Conservation (phyloP, 1,140 invertebrate species). For the Harlomillsia oculata region DNA sequence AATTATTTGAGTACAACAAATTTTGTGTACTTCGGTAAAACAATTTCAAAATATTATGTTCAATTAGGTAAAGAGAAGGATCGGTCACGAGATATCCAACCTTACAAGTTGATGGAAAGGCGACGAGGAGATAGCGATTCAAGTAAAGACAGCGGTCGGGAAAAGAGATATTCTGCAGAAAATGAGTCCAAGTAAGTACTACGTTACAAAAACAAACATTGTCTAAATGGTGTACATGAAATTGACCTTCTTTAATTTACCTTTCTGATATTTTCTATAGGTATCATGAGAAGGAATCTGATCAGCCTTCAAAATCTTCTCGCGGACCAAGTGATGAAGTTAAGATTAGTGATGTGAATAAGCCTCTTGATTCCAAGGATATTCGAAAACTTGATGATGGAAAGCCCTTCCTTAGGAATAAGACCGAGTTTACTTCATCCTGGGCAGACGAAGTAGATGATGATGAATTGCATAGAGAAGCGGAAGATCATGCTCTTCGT, state of each 20-base stretch:
- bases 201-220: neutral
- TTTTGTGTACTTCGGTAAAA: neutral
- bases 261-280: too few species aligned
- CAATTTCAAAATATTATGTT: neutral
- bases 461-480: slow-evolving; percentile 19
- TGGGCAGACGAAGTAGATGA: slow-evolving; percentile 35
- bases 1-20: neutral
- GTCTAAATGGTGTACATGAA: too few species aligned
- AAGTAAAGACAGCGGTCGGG: neutral
- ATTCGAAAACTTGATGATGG: slow-evolving; percentile 4
- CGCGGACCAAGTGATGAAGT: slow-evolving; percentile 11
- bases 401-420: slow-evolving; percentile 6
- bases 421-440: slow-evolving; percentile 12
- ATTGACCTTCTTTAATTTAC: too few species aligned
- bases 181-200: slow-evolving; percentile 11
- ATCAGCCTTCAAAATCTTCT: too few species aligned
- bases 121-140: neutral
- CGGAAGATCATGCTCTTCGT: neutral
- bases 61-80: slow-evolving; percentile 4
- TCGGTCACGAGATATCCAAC: slow-evolving; percentile 4
- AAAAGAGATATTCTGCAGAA: slow-evolving; percentile 1
- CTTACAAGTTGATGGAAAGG: neutral
- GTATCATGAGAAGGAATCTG: too few species aligned
- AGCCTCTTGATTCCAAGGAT: slow-evolving; percentile 5
- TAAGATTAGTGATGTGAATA: slow-evolving; percentile 17